Evolutionary conservation across 2,888 invertebrate species (phyloP).

Genomic region (Drosophila neotestacea): DNA sequence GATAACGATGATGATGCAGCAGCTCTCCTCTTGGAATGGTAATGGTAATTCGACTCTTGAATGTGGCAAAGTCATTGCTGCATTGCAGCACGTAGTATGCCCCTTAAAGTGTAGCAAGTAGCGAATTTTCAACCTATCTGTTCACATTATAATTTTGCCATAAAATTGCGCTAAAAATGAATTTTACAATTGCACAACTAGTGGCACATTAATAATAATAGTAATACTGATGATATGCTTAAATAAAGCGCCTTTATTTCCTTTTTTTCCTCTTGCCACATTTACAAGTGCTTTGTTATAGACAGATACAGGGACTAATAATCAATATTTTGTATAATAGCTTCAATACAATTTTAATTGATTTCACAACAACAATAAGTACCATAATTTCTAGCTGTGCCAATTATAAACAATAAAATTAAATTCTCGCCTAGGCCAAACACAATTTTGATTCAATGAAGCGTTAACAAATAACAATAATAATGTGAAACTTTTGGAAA

Average conservation of each 20-base stretch:
- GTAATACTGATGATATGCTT: slow-evolving; percentile 33
- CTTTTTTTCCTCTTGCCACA: neutral
- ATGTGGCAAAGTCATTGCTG: slow-evolving; percentile 30
- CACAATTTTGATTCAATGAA: slow-evolving; percentile 28
- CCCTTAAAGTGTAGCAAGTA: slow-evolving; percentile 44
- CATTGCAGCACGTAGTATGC: slow-evolving; percentile 60
- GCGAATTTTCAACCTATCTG: neutral
- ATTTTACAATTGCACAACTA: slow-evolving; percentile 35
- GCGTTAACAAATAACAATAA: slow-evolving; percentile 48
- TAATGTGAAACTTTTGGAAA: slow-evolving; percentile 25
- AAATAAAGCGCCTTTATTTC: slow-evolving; percentile 8
- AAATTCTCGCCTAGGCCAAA: slow-evolving; percentile 26
- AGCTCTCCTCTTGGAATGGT: slow-evolving; percentile 32
- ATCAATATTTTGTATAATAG: slow-evolving; percentile 51
- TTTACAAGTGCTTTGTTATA: neutral
- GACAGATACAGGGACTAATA: slow-evolving; percentile 10
- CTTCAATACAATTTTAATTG: slow-evolving; percentile 69
- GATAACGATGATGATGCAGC: slow-evolving; percentile 67
- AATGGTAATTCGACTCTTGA: slow-evolving; percentile 31
- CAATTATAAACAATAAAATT: slow-evolving; percentile 52
- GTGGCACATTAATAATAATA: slow-evolving; percentile 12
- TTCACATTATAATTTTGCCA: slow-evolving; percentile 44
- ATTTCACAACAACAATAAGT: slow-evolving; percentile 35
- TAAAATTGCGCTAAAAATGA: slow-evolving; percentile 26
- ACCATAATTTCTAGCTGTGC: slow-evolving; percentile 14